Conservation (phyloP, 1,140 invertebrate species). For the Pseudomyrmex sp. region DNA sequence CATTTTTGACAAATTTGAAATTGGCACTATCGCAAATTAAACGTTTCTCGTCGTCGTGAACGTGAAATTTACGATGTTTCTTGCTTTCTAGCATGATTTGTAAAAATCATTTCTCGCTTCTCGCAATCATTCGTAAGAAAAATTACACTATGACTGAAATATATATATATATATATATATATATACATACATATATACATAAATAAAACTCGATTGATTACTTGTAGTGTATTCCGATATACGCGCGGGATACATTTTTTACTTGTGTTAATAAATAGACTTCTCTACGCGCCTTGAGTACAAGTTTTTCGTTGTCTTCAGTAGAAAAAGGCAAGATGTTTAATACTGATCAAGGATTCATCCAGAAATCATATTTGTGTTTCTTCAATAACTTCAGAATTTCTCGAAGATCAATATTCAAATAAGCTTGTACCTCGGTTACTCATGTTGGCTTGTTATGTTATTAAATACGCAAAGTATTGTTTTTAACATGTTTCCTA, state of each 20-base stretch:
- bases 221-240: neutral
- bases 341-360: constrained; percentile 51
- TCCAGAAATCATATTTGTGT: constrained; percentile 7
- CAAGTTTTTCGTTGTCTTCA: constrained; percentile 44
- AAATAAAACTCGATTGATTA: constrained; percentile 41
- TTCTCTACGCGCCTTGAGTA: neutral
- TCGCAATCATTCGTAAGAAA: neutral
- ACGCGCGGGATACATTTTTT: constrained; percentile 1
- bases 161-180: too few relatives aligned
- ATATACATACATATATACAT: too few relatives aligned
- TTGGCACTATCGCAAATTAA: constrained; percentile 51
- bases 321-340: constrained; percentile 45
- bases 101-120: constrained; percentile 14
- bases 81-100: neutral
- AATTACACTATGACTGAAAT: constrained; percentile 8
- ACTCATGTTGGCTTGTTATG: neutral
- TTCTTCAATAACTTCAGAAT: neutral
- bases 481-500: constrained; percentile 1
- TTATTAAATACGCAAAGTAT: constrained; percentile 11
- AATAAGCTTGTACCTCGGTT: constrained; percentile 18
- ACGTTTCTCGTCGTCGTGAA: neutral
- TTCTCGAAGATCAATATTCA: neutral
- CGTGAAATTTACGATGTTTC: constrained; percentile 35
- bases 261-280: constrained; percentile 14
- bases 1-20: constrained; percentile 17